Conservation (phyloP, 1,140 invertebrate species). For the Phthorimaea operculella region DNA sequence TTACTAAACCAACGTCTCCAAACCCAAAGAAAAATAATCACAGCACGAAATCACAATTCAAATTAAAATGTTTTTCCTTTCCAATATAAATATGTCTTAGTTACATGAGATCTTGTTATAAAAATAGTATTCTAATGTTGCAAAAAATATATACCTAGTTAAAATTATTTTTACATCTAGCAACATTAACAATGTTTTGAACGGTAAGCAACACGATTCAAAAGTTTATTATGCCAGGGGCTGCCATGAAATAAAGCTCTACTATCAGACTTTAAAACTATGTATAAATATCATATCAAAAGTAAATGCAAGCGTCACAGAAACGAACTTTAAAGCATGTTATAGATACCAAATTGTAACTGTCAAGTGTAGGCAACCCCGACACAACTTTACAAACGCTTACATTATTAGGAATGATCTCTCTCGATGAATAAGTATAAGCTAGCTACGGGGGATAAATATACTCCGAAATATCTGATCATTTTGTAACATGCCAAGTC, state of each 20-base stretch:
- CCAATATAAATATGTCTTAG: conserved; percentile 27
- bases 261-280: conserved; percentile 22
- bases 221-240: conserved; percentile 31
- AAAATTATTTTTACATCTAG: conserved; percentile 51
- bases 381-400: conserved; percentile 30
- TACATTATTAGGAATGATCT: conserved; percentile 51
- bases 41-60: conserved; percentile 49
- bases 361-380: conserved; percentile 37
- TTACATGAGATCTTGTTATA: conserved; percentile 47
- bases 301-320: conserved; percentile 48
- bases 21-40: conserved; percentile 34
- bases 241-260: conserved; percentile 36
- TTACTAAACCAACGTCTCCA: conserved; percentile 6
- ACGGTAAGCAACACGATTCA: conserved; percentile 56
- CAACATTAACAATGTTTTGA: conserved; percentile 56
- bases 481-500: no score
- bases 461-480: conserved; percentile 10
- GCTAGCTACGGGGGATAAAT: conserved; percentile 15
- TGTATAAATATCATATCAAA: conserved; percentile 33
- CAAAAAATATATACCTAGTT: conserved; percentile 45
- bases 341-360: conserved; percentile 22
- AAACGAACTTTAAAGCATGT: conserved; percentile 25
- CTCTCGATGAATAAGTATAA: conserved; percentile 46
- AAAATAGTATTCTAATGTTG: conserved; percentile 51
- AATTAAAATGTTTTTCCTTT: conserved; percentile 21